Conservation (phyloP, 1,140 invertebrate genomes). For the Hyles euphorbiae region DNA sequence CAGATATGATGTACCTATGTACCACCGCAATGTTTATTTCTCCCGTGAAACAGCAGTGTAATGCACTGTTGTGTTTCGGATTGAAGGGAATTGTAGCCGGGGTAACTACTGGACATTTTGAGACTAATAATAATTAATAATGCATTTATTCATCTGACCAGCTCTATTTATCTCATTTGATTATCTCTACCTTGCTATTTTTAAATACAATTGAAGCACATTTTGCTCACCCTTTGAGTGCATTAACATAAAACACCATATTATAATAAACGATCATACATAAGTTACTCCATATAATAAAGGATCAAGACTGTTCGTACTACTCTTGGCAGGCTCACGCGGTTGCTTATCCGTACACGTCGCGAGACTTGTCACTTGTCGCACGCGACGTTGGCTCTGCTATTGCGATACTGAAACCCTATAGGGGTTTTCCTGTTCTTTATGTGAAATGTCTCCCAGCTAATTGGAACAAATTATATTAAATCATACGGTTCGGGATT, state of each 20-base stretch:
- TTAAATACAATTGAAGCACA: too few species aligned
- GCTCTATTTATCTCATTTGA: background rate
- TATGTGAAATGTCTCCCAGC: slow-evolving; percentile 20
- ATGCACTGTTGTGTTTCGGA: too few species aligned
- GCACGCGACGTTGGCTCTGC: slow-evolving; percentile 45
- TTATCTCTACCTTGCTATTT: too few species aligned
- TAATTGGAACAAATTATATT: slow-evolving; percentile 18
- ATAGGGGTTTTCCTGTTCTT: slow-evolving; percentile 37
- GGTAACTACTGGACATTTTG: too few species aligned
- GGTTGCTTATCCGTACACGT: slow-evolving; percentile 56
- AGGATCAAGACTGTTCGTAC: slow-evolving; percentile 37
- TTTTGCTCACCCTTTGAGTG: too few species aligned
- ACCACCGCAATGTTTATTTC: too few species aligned
- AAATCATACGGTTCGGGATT: background rate
- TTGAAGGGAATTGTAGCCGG: too few species aligned
- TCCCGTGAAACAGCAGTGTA: too few species aligned
- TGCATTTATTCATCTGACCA: too few species aligned
- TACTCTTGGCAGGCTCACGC: slow-evolving; percentile 28
- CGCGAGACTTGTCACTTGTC: slow-evolving; percentile 62
- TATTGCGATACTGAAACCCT: slow-evolving; percentile 40
- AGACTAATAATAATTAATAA: background rate
- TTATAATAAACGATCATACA: background rate
- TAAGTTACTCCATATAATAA: slow-evolving; percentile 4
- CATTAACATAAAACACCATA: background rate
- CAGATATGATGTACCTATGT: too few species aligned